Conservation (phyloP, 1,140 invertebrate species). For the Nomia melanderi region DNA sequence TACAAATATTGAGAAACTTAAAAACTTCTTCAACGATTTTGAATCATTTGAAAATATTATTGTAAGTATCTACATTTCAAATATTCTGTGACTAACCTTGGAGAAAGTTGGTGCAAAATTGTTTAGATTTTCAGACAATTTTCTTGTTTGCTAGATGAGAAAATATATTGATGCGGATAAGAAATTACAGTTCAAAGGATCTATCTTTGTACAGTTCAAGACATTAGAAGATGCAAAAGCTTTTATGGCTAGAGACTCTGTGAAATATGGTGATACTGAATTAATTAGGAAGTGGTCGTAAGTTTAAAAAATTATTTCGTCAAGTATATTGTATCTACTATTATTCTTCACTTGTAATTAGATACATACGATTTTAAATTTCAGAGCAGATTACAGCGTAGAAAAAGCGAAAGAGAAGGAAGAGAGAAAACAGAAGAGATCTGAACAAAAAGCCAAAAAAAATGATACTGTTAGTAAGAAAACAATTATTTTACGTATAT, state of each 20-base stretch:
- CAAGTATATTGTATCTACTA: neutral
- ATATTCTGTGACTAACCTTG: neutral
- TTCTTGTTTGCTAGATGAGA: constrained; percentile 83
- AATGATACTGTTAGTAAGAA: constrained; percentile 52
- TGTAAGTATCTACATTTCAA: constrained; percentile 77
- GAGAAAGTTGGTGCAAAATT: neutral
- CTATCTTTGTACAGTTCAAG: constrained; percentile 92
- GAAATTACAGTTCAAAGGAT: constrained; percentile 91
- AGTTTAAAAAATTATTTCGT: constrained; percentile 68
- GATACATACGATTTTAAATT: constrained; percentile 45
- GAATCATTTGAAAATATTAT: constrained; percentile 89
- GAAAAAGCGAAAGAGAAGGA: constrained; percentile 86
- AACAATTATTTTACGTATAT: constrained; percentile 40
- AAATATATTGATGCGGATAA: constrained; percentile 86
- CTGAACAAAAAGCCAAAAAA: constrained; percentile 76
- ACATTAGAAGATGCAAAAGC: constrained; percentile 87
- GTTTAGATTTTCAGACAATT: constrained; percentile 23
- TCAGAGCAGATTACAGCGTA: constrained; percentile 84
- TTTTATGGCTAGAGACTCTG: constrained; percentile 84
- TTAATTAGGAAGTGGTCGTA: constrained; percentile 88
- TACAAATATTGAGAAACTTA: constrained; percentile 86
- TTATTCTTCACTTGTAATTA: neutral
- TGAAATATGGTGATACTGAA: constrained; percentile 88
- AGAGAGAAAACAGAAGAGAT: constrained; percentile 82
- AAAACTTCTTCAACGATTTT: constrained; percentile 87